Percentiles rank a stretch among this genome's conserved stretches.
phyloP scores from a whole-genome alignment of 2,113 vertebrate species.

The Panurus biarmicus region DNA sequence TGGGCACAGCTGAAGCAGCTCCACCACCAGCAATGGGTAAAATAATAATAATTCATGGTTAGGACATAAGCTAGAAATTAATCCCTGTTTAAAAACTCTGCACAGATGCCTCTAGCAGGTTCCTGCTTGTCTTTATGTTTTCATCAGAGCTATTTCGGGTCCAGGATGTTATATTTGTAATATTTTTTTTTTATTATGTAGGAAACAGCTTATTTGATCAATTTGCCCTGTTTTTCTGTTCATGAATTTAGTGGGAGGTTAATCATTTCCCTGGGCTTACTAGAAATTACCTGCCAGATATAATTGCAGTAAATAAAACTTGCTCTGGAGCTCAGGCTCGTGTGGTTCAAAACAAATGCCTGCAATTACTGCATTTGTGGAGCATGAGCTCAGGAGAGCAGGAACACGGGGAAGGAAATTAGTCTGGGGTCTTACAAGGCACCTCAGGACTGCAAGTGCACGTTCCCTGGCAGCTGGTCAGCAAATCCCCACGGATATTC shows the following conservation, averaged over 20 bases:
- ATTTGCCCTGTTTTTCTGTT: constrained; percentile 28
- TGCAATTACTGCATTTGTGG: not conserved
- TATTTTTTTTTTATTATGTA: not conserved
- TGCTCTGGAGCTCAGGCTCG: not conserved
- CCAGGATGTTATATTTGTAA: not conserved
- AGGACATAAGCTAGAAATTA: not conserved
- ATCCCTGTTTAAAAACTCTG: not conserved
- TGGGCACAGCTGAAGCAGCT: not conserved
- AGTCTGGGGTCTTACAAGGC: not conserved
- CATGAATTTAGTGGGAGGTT: constrained; percentile 15
- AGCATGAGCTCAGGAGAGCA: not conserved
- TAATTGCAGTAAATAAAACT: constrained; percentile 54
- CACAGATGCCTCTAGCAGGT: not conserved
- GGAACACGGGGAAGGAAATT: not conserved
- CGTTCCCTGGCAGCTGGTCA: not conserved
- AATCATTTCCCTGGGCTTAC: constrained; percentile 6
- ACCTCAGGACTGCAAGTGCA: not conserved
- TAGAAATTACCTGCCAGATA: constrained; percentile 49
- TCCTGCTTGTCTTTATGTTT: not conserved
- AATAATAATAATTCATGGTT: not conserved
- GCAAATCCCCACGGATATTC: rapidly evolving
- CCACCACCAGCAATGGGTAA: not conserved
- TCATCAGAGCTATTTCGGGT: constrained; percentile 20
- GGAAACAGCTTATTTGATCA: constrained; percentile 45
- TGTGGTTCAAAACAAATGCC: not conserved